A percentile compares a stretch with the other conserved stretches of the same genome.
These are phyloP conservation scores for Drosophila gunungcola DNA, from an alignment of 1,140 invertebrate genomes.

Conservation along the genomic window DNA sequence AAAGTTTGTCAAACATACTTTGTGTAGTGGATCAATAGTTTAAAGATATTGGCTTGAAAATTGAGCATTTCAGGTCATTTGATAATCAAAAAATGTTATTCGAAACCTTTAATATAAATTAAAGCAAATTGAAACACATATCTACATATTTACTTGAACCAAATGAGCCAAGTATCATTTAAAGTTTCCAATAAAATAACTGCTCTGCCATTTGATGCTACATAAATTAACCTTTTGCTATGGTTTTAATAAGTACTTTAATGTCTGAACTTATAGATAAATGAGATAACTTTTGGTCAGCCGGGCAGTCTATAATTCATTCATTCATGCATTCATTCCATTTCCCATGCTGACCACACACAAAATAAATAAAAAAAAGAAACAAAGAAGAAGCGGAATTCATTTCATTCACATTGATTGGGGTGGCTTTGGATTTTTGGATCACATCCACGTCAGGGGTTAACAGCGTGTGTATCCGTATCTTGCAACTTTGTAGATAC, in stretches of 20 bases:
- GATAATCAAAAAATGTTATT: too few relatives aligned
- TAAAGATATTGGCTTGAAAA: too few relatives aligned
- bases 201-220: too few relatives aligned
- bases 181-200: too few relatives aligned
- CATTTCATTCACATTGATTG: constrained; percentile 40
- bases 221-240: too few relatives aligned
- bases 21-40: too few relatives aligned
- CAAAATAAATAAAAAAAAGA: constrained; percentile 3
- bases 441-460: constrained; percentile 4
- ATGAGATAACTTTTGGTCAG: constrained; percentile 11
- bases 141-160: too few relatives aligned
- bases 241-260: neutral
- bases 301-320: constrained; percentile 13
- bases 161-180: too few relatives aligned
- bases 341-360: constrained; percentile 32
- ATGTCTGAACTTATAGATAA: neutral
- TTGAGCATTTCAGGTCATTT: too few relatives aligned
- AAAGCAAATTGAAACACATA: too few relatives aligned
- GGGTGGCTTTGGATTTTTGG: constrained; percentile 23
- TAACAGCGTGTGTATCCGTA: constrained; percentile 15
- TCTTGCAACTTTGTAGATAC: constrained; percentile 43
- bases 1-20: too few relatives aligned
- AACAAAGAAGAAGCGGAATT: constrained; percentile 10
- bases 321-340: constrained; percentile 29
- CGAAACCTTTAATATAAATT: too few relatives aligned